Evolutionary conservation across 1,140 invertebrate genomes (phyloP).

Genomic region (Oppia nitens): DNA sequence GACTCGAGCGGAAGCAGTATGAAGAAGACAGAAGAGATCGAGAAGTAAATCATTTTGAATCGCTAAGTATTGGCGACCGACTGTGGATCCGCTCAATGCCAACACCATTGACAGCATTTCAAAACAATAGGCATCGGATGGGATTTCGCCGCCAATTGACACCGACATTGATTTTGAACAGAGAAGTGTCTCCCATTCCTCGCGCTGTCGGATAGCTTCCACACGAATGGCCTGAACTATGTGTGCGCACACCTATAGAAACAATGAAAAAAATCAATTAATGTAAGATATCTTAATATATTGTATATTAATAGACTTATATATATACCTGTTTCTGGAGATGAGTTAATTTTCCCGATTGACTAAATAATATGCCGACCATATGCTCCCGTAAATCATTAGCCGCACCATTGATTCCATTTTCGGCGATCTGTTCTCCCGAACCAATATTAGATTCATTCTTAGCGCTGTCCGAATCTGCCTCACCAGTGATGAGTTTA

Average conservation of each 20-base stretch:
- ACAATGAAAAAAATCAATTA: no score
- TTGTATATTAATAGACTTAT: no score
- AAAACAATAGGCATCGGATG: constrained; percentile 81
- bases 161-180: constrained; percentile 20
- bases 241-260: constrained; percentile 58
- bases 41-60: constrained; percentile 65
- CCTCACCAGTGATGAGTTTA: constrained; percentile 47
- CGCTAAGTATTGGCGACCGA: constrained; percentile 72
- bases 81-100: constrained; percentile 77
- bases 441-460: not conserved
- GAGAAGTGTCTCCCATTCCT: constrained; percentile 61
- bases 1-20: constrained; percentile 81
- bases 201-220: constrained; percentile 60
- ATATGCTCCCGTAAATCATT: constrained; percentile 83
- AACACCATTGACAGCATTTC: constrained; percentile 87
- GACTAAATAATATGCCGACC: constrained; percentile 86
- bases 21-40: constrained; percentile 68
- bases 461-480: constrained; percentile 16
- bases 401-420: constrained; percentile 34
- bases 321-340: constrained; percentile 70
- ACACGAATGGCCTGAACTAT: constrained; percentile 82
- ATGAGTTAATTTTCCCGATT: constrained; percentile 70
- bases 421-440: constrained; percentile 19
- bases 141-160: constrained; percentile 23
- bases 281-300: no score